Base-by-base conservation (phyloP, 2,797 vertebrate species). In the Chelonia mydas region DNA sequence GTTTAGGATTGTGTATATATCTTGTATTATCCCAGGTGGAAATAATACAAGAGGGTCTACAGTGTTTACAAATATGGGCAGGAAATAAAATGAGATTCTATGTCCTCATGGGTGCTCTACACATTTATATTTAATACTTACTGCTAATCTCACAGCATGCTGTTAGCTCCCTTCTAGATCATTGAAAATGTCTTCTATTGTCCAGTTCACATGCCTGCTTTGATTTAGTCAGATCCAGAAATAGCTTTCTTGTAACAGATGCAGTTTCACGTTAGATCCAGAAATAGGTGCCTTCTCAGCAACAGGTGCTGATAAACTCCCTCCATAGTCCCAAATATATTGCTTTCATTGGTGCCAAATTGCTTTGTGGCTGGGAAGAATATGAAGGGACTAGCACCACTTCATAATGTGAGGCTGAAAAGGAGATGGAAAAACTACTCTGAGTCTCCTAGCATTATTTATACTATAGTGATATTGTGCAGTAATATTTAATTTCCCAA, bases 231-330 rank as follows among this genome's bases (percentile, higher is more conserved):
- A 80, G 45, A 57, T 49, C 55, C 83, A 83, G 31, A 2, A 90
- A 55, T 2, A 84, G 59, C 54, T 79, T 87, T 87, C 77, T 81
- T 68, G 86, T 84, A 94, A 81, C n/a, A 78, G 21, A 1, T 13
- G 81, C 79, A 84, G 25, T 77, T 84, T 83, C 68, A 84, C 8
- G 13, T 77, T 77, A 31, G 33, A n/a, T 28, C 83, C 85, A 90
- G 93, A 93, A 97, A 93, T 87, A 86, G 90, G 49, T 25, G 25
- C 25, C 81, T 90, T 74, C 65, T 88, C 11, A 5, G 79, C 68
- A 89, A 6, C 47, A 81, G 88, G 25, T 95, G 86, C 90, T 74
- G 79, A 50, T 81, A 88, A n/a, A 3, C 47, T 50, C 47, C n/a
- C 27, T 76, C 27, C 37, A 0, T 53, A 37, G 28, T 53, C 41